Percentiles rank a stretch among this genome's conserved stretches.
Evolutionary conservation across 2,113 vertebrate genomes (phyloP).

Genomic region (Rousettus leschenaultii): DNA sequence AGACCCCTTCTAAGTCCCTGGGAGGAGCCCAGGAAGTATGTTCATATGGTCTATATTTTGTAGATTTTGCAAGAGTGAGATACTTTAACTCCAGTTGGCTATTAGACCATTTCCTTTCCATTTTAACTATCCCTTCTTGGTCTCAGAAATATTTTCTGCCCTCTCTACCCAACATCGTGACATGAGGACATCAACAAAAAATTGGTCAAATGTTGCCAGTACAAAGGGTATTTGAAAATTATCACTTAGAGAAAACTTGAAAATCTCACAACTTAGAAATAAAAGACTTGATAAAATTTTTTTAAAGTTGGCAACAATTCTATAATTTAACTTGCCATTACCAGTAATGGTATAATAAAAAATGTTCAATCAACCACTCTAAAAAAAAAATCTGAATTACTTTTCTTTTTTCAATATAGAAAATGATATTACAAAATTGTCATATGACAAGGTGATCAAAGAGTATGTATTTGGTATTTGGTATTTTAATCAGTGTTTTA

Average conservation of each 20-base stretch:
- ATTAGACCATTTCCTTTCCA: background rate
- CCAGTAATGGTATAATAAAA: slow-evolving; percentile 1
- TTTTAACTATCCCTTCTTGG: background rate
- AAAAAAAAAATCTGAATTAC: background rate
- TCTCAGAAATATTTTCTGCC: background rate
- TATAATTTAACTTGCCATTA: background rate
- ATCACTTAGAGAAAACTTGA: background rate
- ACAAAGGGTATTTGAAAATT: background rate
- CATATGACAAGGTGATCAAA: background rate
- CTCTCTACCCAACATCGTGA: background rate
- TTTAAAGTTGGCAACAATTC: background rate
- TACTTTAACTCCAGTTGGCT: background rate
- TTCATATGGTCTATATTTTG: background rate
- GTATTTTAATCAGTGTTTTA: background rate
- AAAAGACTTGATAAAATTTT: background rate
- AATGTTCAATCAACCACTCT: background rate
- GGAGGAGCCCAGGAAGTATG: background rate
- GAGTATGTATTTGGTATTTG: background rate
- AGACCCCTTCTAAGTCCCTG: background rate
- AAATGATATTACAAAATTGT: background rate
- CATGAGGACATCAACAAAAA: background rate
- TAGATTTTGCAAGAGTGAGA: background rate
- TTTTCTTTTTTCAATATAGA: background rate
- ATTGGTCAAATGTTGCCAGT: background rate
- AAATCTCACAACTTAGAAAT: background rate